Percentiles rank a stretch among this genome's conserved stretches.
phyloP scores from a whole-genome alignment of 2,113 vertebrate species.

The Dasyurus viverrinus region DNA sequence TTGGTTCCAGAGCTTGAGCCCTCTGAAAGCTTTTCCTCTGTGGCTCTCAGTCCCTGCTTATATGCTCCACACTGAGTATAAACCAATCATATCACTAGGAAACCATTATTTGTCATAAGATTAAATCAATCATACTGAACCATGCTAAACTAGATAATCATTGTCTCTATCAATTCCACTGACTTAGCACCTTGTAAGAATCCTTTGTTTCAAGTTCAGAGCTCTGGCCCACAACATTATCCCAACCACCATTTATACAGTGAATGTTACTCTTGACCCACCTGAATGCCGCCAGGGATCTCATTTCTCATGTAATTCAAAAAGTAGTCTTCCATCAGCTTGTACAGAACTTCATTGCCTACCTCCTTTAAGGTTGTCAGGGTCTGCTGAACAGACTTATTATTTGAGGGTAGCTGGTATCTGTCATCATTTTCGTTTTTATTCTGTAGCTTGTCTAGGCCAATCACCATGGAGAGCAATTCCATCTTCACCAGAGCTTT shows the following conservation, averaged over 20 bases:
- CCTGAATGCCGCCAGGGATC: constrained; percentile 83
- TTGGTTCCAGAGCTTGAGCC: no score
- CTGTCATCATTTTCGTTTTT: constrained; percentile 83
- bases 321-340: constrained; percentile 86
- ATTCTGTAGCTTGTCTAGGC: constrained; percentile 70
- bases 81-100: no score
- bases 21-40: no score
- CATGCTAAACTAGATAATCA: no score
- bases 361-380: constrained; percentile 30
- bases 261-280: constrained; percentile 12
- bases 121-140: no score
- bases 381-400: constrained; percentile 78
- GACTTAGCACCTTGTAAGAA: no score
- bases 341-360: constrained; percentile 75
- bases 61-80: no score
- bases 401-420: constrained; percentile 61
- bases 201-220: no score
- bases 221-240: no score
- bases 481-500: constrained; percentile 81
- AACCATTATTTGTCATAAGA: no score
- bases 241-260: neutral
- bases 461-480: constrained; percentile 79
- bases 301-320: constrained; percentile 85
- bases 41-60: no score
- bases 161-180: no score